Evolutionary conservation across 2,797 vertebrate genomes (phyloP), one percentile per base, ranked within the genome.

Genomic region (Botia kubotai): DNA sequence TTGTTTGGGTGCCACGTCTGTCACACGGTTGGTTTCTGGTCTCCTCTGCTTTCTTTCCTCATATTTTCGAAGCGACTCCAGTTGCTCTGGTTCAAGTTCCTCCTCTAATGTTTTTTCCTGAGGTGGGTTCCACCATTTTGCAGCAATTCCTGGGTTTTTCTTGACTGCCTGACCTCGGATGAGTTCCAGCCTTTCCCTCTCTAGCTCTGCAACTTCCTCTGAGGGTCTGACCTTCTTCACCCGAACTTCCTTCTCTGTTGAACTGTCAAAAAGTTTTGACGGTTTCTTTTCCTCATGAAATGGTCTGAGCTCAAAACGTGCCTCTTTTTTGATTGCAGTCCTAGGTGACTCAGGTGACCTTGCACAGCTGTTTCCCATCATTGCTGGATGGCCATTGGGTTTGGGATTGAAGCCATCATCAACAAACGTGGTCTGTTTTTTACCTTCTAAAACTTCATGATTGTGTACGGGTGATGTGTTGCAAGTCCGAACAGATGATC

Each of bases 101-200:
- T 97, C 95, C 82, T 98, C 97, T 43, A 98, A 75, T 21, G 91
- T 87, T 87, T 96, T 97, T 88, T 98, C 97, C 33, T 96, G 96
- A 6, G 97, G 97, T 69, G 97, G 98, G 63, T 99, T 99, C 97
- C 97, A 99, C 97, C 97, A 99, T 78, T 98, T 98, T 7, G 95
- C 89, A 0, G 97, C 97, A 43, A 98, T 98, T 29, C 89, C 94
- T 0, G 97, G 96, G 48, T 99, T 99, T 80, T 98, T 99, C 93
- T 96, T 99, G 67, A 99, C 95, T 0, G 97, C 98, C 92, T 99
- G 98, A 82, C 95, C 98, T 87, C 89, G 94, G 85, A 99, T 99
- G 68, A 99, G 94, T 73, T 98, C 97, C 71, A 95, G 92, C 50
- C 98, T 94, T 82, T 99, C 98, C n/a, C 94, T 96, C 88, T 99